Percentiles rank a stretch among this genome's conserved stretches.
phyloP scores from a whole-genome alignment of 1,140 invertebrate species.

The Rhysida immarginata region DNA sequence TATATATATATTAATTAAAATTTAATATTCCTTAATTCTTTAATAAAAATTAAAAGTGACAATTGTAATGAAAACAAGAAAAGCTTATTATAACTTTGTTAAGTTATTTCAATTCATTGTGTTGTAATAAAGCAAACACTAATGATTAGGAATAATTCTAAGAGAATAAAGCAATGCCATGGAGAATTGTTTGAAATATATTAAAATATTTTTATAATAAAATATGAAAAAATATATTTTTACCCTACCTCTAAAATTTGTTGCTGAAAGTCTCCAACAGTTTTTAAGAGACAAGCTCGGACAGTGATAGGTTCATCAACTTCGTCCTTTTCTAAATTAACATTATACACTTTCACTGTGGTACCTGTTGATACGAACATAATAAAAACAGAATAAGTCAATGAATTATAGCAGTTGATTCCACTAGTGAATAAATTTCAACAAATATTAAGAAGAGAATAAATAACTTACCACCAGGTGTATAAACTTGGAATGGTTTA shows the following conservation, averaged over 20 bases:
- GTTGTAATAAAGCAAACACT: too few relatives aligned
- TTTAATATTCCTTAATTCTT: too few relatives aligned
- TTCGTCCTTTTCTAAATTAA: slow-evolving; percentile 43
- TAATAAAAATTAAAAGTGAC: too few relatives aligned
- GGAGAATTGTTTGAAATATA: too few relatives aligned
- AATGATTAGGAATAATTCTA: too few relatives aligned
- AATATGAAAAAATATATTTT: too few relatives aligned
- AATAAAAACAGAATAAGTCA: slow-evolving; percentile 4
- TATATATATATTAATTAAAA: too few relatives aligned
- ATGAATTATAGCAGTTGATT: not conserved
- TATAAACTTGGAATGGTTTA: slow-evolving; percentile 46
- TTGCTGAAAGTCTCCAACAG: slow-evolving; percentile 43
- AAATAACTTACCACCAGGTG: slow-evolving; percentile 37
- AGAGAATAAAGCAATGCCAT: too few relatives aligned
- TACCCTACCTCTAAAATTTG: slow-evolving; percentile 29
- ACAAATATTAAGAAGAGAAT: not conserved
- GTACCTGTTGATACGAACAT: slow-evolving; percentile 30
- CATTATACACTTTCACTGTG: slow-evolving; percentile 44
- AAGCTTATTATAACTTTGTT: too few relatives aligned
- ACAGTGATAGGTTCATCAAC: slow-evolving; percentile 45
- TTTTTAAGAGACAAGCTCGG: slow-evolving; percentile 40
- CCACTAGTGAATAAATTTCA: not conserved
- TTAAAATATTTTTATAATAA: too few relatives aligned
- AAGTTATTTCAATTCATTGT: too few relatives aligned
- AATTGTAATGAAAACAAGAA: too few relatives aligned